Percentiles rank a stretch among this genome's conserved stretches.
Evolutionary conservation across 37 sponge, comb jelly and placozoan species (phyloP).

Genomic region (Diacarnus erythraeanus): DNA sequence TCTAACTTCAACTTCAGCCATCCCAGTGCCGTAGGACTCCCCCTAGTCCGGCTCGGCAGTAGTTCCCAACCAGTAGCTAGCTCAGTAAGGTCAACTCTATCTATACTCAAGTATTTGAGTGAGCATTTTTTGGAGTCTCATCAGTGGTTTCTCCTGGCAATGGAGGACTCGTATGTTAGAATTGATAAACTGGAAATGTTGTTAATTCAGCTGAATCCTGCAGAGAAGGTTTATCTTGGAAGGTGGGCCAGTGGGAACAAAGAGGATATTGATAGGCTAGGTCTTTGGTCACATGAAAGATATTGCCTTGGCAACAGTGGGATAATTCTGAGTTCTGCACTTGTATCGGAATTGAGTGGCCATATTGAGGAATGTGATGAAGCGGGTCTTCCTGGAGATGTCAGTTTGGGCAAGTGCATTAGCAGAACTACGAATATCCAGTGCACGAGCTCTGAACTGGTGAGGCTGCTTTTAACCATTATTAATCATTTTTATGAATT

Average conservation of each 20-base stretch:
- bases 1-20: conserved; percentile 2
- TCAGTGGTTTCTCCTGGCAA: conserved; percentile 70
- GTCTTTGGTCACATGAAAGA: conserved; percentile 29
- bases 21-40: conserved; percentile 25
- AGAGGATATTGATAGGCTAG: conserved; percentile 36
- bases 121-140: conserved; percentile 33
- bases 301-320: conserved; percentile 73
- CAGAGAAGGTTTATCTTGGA: conserved; percentile 54
- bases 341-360: conserved; percentile 8
- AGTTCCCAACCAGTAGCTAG: conserved; percentile 14
- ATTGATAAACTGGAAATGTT: conserved; percentile 19
- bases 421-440: conserved; percentile 57
- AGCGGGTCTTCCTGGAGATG: conserved; percentile 36
- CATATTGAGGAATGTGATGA: conserved; percentile 14
- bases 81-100: conserved; percentile 16
- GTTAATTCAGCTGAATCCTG: conserved; percentile 33
- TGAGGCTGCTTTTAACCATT: not conserved
- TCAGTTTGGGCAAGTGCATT: conserved; percentile 78
- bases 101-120: conserved; percentile 59
- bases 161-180: conserved; percentile 52
- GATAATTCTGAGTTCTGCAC: conserved; percentile 47
- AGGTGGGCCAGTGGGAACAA: conserved; percentile 26
- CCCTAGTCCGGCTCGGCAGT: conserved; percentile 43
- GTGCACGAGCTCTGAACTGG: conserved; percentile 58
- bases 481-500: too few species aligned